phyloP scores from a whole-genome alignment of 2,888 invertebrate species.

The Himalopsyche kuldschensis region DNA sequence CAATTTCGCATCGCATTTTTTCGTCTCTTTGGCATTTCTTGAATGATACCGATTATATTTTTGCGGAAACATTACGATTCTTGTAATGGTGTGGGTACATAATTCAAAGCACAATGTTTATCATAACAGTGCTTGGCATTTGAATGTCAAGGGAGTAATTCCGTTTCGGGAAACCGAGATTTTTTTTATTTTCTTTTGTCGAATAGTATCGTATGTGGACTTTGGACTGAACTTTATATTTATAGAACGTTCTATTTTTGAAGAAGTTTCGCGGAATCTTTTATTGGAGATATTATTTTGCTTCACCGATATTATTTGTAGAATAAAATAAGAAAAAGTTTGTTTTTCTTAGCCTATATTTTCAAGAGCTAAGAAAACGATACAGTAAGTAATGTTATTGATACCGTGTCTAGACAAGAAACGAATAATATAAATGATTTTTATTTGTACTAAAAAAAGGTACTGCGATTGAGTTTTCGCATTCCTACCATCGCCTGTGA shows the following conservation, averaged over 20 bases:
- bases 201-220: background rate
- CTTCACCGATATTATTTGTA: background rate
- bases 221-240: background rate
- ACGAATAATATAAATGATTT: too few species aligned
- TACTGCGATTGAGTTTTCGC: too few species aligned
- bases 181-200: background rate
- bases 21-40: background rate
- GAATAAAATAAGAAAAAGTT: too few species aligned
- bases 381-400: too few species aligned
- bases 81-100: background rate
- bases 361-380: too few species aligned
- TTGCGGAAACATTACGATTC: background rate
- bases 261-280: background rate
- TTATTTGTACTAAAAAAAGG: too few species aligned
- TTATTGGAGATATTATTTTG: background rate
- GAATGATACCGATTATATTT: background rate
- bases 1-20: background rate
- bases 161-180: background rate
- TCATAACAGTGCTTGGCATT: background rate
- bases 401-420: too few species aligned
- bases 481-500: too few species aligned
- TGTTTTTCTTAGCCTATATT: too few species aligned
- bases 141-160: background rate
- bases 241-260: background rate
- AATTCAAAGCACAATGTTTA: background rate